Evolutionary conservation across 2,113 vertebrate species (phyloP).

Genomic region (Rana temporaria): DNA sequence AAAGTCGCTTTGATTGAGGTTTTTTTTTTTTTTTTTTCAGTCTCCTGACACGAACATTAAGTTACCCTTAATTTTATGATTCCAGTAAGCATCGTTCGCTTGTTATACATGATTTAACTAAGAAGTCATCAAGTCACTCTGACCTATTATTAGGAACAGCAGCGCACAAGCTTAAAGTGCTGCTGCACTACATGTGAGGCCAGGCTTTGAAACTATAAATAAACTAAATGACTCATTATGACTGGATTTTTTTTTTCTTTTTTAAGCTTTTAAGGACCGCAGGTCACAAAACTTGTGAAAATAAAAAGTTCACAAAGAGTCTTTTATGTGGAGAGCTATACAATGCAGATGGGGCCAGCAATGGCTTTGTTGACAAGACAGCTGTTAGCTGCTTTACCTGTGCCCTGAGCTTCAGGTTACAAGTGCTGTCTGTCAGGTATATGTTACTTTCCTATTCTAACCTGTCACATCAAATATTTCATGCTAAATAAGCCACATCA

Average conservation of each 20-base stretch:
- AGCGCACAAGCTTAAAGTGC: neutral
- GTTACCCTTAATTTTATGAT: neutral
- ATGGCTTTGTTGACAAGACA: neutral
- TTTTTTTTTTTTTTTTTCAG: no score
- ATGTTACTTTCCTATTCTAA: constrained; percentile 8
- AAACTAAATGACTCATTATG: neutral
- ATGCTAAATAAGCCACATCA: constrained; percentile 56
- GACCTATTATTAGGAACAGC: neutral
- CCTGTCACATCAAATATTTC: constrained; percentile 19
- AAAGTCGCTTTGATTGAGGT: no score
- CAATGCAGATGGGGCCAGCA: constrained; percentile 34
- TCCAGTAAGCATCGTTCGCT: neutral
- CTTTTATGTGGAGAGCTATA: constrained; percentile 5
- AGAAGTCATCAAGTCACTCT: neutral
- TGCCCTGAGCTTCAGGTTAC: constrained; percentile 20
- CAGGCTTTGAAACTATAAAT: neutral
- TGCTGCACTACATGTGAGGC: neutral
- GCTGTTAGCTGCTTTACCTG: constrained; percentile 57
- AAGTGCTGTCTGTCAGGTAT: constrained; percentile 15
- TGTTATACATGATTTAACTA: neutral
- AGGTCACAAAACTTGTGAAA: constrained; percentile 12
- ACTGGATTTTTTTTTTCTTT: constrained; percentile 21
- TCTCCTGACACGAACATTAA: neutral
- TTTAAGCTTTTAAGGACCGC: constrained; percentile 15
- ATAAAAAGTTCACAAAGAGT: constrained; percentile 22